Conservation (phyloP, 2,113 vertebrate genomes). For the Agapornis roseicollis region DNA sequence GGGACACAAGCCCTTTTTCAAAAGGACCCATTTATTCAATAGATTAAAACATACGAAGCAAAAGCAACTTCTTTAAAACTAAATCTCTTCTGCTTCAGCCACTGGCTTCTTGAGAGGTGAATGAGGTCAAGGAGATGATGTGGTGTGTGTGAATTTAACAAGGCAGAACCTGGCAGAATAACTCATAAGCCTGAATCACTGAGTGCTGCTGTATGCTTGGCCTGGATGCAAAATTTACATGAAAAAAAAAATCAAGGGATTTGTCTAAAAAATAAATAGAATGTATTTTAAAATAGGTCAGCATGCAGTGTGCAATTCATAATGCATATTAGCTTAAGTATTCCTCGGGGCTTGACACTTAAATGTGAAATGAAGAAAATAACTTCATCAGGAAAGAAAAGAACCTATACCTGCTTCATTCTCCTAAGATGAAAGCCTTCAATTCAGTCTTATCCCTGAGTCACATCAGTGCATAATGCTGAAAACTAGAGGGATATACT, state of each 20-base stretch:
- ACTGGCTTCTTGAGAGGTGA: not conserved
- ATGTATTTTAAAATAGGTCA: not conserved
- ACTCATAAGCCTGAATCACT: not conserved
- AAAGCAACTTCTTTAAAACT: not conserved
- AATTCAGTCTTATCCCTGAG: not conserved
- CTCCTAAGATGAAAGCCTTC: not conserved
- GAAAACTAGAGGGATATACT: not conserved
- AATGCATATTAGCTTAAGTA: not conserved
- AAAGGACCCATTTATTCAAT: not conserved
- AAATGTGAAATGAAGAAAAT: not conserved
- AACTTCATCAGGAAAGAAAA: not conserved
- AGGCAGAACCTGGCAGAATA: not conserved
- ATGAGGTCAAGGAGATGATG: slow-evolving; percentile 39
- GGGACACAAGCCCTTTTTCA: not conserved
- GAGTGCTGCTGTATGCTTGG: not conserved
- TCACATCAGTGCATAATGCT: not conserved
- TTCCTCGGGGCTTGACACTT: not conserved
- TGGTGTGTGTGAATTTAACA: not conserved
- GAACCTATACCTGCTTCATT: not conserved
- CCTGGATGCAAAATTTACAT: not conserved
- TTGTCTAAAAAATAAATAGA: not conserved
- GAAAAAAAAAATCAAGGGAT: not conserved
- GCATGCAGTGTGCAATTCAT: not conserved
- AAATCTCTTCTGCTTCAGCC: slow-evolving; percentile 5
- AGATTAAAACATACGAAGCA: not conserved